These are phyloP conservation scores for Carcinoscorpius rotundicauda DNA, from an alignment of 1,140 invertebrate species.

Conservation along the genomic window DNA sequence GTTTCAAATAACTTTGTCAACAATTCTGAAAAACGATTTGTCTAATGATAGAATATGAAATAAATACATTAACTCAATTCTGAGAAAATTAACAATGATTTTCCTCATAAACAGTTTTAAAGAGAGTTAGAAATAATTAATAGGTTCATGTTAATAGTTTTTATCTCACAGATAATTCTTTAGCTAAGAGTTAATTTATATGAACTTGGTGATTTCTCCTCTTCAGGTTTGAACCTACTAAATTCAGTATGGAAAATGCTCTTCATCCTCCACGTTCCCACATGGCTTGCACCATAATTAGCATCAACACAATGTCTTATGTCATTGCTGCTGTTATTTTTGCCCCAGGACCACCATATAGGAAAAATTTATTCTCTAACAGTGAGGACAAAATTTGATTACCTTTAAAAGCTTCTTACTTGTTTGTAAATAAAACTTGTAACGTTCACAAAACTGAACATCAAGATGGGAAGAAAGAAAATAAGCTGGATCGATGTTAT, in stretches of 20 bases:
- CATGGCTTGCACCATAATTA: slow-evolving; percentile 22
- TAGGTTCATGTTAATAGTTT: no score
- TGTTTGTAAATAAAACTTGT: background rate
- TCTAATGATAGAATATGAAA: no score
- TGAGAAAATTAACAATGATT: no score
- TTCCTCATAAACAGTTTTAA: no score
- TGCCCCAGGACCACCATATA: slow-evolving; percentile 26
- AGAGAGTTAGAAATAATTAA: no score
- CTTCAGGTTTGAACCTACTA: slow-evolving; percentile 23
- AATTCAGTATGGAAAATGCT: slow-evolving; percentile 12
- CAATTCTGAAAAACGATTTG: no score
- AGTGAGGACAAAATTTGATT: slow-evolving; percentile 8
- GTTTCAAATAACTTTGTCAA: no score
- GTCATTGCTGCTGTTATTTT: slow-evolving; percentile 27
- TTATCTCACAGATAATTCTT: no score
- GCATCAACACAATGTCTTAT: slow-evolving; percentile 24
- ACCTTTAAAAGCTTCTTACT: slow-evolving; percentile 4
- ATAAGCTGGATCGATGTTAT: background rate
- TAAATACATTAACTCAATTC: no score
- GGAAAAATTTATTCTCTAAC: slow-evolving; percentile 20
- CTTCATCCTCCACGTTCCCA: slow-evolving; percentile 18
- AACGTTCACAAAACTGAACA: background rate
- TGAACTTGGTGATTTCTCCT: background rate
- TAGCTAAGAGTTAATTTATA: no score
- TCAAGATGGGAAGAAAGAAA: background rate